Percentiles rank a stretch among this genome's conserved stretches.
Conservation (phyloP, 2,888 invertebrate genomes). For the Campoplex capitator region DNA sequence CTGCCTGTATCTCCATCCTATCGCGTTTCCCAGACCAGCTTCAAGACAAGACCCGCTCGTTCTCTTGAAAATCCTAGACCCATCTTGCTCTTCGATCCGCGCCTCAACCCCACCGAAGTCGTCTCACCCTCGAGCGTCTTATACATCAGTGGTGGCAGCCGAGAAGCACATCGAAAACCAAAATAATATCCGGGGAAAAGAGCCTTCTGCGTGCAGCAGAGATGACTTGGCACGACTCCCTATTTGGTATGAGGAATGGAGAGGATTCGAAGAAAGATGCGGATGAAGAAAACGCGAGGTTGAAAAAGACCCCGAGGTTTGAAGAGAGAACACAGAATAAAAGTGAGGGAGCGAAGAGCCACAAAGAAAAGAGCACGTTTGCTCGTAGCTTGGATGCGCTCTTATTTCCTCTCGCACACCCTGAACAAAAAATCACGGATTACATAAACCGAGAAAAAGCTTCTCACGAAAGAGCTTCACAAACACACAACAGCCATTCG, state of each 20-base stretch:
- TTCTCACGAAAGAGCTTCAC: not conserved
- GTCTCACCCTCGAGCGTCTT: slow-evolving; percentile 32
- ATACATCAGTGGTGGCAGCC: slow-evolving; percentile 28
- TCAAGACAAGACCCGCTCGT: slow-evolving; percentile 30
- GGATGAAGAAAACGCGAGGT: slow-evolving; percentile 22
- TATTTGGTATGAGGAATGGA: slow-evolving; percentile 37
- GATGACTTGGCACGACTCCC: slow-evolving; percentile 66
- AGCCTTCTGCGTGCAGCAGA: slow-evolving; percentile 34
- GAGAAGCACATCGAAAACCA: slow-evolving; percentile 51
- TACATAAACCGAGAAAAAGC: slow-evolving; percentile 6
- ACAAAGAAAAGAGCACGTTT: slow-evolving; percentile 23
- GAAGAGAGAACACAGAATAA: slow-evolving; percentile 28
- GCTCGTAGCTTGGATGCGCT: slow-evolving; percentile 1
- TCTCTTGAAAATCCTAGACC: slow-evolving; percentile 29
- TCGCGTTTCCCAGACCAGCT: slow-evolving; percentile 49
- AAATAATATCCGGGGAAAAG: slow-evolving; percentile 53
- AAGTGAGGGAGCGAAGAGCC: slow-evolving; percentile 22
- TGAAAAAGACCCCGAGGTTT: slow-evolving; percentile 15
- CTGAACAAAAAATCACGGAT: slow-evolving; percentile 10
- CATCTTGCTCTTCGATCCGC: slow-evolving; percentile 20
- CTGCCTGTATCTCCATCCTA: slow-evolving; percentile 29
- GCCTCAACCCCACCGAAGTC: slow-evolving; percentile 14
- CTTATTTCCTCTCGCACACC: slow-evolving; percentile 20
- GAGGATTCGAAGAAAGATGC: slow-evolving; percentile 31
- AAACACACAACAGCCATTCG: not conserved